Evolutionary conservation across 64 coral and sea anemone genomes (phyloP).

Genomic region (Hydrozoanthus tunicans): DNA sequence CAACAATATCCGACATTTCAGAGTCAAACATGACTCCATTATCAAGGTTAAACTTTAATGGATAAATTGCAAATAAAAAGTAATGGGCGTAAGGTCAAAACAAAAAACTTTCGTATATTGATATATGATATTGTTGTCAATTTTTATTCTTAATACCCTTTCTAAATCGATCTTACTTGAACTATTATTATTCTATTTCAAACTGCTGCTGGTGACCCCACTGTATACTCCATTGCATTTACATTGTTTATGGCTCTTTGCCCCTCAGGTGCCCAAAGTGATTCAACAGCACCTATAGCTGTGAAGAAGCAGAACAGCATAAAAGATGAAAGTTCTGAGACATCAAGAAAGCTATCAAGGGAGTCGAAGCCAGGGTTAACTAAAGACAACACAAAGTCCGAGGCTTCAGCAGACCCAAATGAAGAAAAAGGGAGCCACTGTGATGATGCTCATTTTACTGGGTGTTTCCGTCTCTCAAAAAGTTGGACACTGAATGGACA

Average conservation of each 20-base stretch:
- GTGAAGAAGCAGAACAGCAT: conserved; percentile 2
- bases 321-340: conserved; percentile 20
- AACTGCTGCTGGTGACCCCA: too few species aligned
- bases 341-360: conserved; percentile 1
- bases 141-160: too few species aligned
- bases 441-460: neutral
- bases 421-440: neutral
- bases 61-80: too few species aligned
- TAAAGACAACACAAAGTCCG: neutral
- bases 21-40: too few species aligned
- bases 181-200: too few species aligned
- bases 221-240: too few species aligned
- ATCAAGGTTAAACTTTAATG: too few species aligned
- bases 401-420: neutral
- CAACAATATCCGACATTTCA: too few species aligned
- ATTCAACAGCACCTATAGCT: neutral
- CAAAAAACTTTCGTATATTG: too few species aligned
- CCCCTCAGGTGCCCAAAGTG: neutral
- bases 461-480: conserved; percentile 15
- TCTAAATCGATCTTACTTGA: too few species aligned
- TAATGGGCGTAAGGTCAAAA: too few species aligned
- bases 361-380: conserved; percentile 3
- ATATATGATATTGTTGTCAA: too few species aligned
- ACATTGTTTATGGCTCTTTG: neutral
- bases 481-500: conserved; percentile 76